Evolutionary conservation across 2,113 vertebrate genomes (phyloP), one percentile per base, ranked within the genome.

Genomic region (Nibea coibor): DNA sequence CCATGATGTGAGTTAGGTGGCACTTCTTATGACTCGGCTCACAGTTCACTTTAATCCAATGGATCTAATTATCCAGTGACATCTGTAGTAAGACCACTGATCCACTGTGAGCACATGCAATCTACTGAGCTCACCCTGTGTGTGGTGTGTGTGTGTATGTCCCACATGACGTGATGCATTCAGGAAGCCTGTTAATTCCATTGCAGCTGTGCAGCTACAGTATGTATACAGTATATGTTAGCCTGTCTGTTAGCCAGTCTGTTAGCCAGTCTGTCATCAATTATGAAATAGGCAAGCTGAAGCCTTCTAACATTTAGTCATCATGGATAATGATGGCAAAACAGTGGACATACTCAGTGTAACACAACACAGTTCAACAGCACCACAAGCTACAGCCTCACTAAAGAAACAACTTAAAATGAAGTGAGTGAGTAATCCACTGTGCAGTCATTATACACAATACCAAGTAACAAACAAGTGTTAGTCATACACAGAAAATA

Each of bases 31-130:
- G 31, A 74, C 62, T 62, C 71, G 58, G 53, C 62, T 56, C 47
- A 42, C 57, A 70, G 57, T 68, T 74, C 51, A 80, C 82, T 80
- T 67, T 71, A 64, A 9, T 54, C 73, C 73, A 67, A 24, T 59
- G 6, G 79, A 91, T 80, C 42, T 26, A 80, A 85, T 91, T 80
- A 76, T n/a, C 78, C 26, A 15, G 48, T 0, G 17, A 72, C 78
- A 82, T 84, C 78, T 84, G 72, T 43, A 58, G n/a, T 4, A 51
- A 19, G 57, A 81, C 22, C 54, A 47, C 50, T 80, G 82, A 85
- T 63, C 83, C 75, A 81, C 72, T 68, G 56, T 53, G 10, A 78
- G 54, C 56, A 10, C 19, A n/a, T 56, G n/a, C 15, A 54, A 54
- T 69, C 58, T 51, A 53, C 15, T 72, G 26, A 35, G 10, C 20